A percentile compares a stretch with the other conserved stretches of the same genome.
Evolutionary conservation across 2,797 vertebrate species (phyloP).

Genomic region (Aulostomus chinensis): DNA sequence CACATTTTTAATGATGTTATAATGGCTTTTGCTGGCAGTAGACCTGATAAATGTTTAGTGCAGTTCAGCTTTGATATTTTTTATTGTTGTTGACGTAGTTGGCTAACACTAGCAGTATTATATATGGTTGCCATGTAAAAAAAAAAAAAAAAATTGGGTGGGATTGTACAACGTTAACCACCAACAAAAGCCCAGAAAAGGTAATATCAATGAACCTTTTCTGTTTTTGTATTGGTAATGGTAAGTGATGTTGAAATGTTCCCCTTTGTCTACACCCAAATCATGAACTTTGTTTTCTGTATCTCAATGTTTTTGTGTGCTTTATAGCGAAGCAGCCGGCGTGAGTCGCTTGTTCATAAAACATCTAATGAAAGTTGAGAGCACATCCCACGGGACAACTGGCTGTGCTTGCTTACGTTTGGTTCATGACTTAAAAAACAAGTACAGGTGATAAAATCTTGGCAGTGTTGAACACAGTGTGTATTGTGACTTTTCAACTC

Average conservation of each 20-base stretch:
- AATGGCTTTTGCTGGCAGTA: constrained; percentile 87
- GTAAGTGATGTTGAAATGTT: constrained; percentile 98
- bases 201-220: constrained; percentile 65
- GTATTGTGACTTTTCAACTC: constrained; percentile 94
- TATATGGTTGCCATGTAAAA: constrained; percentile 48
- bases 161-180: constrained; percentile 46
- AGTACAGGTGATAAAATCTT: constrained; percentile 99
- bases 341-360: constrained; percentile 99
- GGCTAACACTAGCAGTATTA: constrained; percentile 45
- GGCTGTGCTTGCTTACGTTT: constrained; percentile 99
- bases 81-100: constrained; percentile 37
- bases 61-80: constrained; percentile 46
- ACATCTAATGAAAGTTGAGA: constrained; percentile 99
- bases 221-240: constrained; percentile 80
- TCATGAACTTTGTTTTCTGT: constrained; percentile 99
- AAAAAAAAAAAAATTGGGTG: constrained; percentile 27
- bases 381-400: constrained; percentile 99
- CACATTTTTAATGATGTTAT: constrained; percentile 84
- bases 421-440: constrained; percentile 99
- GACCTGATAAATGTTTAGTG: constrained; percentile 34
- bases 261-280: constrained; percentile 95
- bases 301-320: constrained; percentile 99
- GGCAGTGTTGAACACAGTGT: constrained; percentile 99
- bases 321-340: constrained; percentile 99
- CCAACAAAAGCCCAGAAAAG: constrained; percentile 85